Evolutionary conservation across 2,113 vertebrate genomes (phyloP).

Genomic region (Thamnophis sirtalis): DNA sequence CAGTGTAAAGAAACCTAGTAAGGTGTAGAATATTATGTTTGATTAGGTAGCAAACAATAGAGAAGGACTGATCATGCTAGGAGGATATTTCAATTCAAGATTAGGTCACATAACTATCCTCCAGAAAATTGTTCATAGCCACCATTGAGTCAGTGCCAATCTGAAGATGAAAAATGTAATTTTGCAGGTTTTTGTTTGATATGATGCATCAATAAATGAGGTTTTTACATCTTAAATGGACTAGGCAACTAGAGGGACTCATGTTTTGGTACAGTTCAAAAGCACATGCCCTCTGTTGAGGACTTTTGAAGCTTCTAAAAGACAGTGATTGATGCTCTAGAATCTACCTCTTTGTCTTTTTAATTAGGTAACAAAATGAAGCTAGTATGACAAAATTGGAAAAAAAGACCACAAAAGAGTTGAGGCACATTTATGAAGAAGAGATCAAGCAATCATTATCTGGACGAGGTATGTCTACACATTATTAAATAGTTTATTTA

Average conservation of each 20-base stretch:
- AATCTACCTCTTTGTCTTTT: neutral
- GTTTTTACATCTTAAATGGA: neutral
- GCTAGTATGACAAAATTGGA: neutral
- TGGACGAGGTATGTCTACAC: neutral
- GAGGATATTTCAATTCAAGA: neutral
- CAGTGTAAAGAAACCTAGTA: neutral
- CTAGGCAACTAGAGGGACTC: neutral
- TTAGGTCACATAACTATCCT: neutral
- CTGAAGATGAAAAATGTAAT: neutral
- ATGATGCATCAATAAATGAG: neutral
- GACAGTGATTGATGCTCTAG: neutral
- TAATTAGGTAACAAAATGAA: neutral
- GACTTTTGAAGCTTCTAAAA: neutral
- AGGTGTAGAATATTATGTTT: neutral
- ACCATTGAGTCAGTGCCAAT: neutral
- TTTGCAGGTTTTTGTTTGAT: neutral
- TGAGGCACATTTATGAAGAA: neutral
- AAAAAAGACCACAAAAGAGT: neutral
- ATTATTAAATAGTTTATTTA: neutral
- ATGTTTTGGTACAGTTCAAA: neutral
- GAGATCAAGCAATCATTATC: neutral
- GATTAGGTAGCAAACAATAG: neutral
- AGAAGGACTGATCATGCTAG: neutral
- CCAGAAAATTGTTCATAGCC: neutral
- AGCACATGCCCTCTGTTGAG: neutral